Evolutionary conservation across 2,888 invertebrate species (phyloP).

Genomic region (Parapristionchus giblindavisi): DNA sequence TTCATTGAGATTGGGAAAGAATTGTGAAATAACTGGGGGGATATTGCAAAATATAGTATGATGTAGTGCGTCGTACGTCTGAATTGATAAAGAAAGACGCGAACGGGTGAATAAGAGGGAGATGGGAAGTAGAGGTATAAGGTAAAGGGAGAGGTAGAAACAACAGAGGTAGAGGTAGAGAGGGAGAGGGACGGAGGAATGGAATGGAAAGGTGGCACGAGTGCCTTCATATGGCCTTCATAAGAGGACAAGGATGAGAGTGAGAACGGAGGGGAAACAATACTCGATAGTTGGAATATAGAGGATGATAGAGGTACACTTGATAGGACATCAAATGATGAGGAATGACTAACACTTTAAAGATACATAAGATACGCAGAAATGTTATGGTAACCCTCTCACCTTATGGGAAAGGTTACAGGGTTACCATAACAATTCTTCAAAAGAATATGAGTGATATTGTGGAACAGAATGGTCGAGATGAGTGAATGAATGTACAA

Average conservation of each 20-base stretch:
- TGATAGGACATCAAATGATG: no score
- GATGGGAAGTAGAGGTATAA: slow-evolving; percentile 16
- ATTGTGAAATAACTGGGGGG: not conserved
- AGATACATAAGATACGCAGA: no score
- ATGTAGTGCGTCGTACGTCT: not conserved
- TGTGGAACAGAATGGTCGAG: slow-evolving; percentile 3
- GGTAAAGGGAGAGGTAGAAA: slow-evolving; percentile 7
- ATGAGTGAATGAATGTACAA: slow-evolving; percentile 23
- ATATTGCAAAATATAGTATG: not conserved
- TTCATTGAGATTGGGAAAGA: not conserved
- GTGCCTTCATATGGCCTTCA: slow-evolving; percentile 19
- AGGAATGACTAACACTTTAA: no score
- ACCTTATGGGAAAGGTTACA: no score
- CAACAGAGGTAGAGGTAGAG: not conserved
- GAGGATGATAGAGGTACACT: no score
- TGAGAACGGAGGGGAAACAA: no score
- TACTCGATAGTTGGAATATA: no score
- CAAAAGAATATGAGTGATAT: no score
- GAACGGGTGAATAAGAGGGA: not conserved
- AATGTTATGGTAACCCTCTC: no score
- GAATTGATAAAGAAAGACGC: not conserved
- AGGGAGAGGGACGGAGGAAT: not conserved
- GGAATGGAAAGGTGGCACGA: no score
- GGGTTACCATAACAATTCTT: no score
- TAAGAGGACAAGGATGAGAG: slow-evolving; percentile 19